A percentile compares a stretch with the other conserved stretches of the same genome.
These are phyloP conservation scores for Bucorvus abyssinicus DNA, from an alignment of 2,797 vertebrate species.

Conservation along the genomic window DNA sequence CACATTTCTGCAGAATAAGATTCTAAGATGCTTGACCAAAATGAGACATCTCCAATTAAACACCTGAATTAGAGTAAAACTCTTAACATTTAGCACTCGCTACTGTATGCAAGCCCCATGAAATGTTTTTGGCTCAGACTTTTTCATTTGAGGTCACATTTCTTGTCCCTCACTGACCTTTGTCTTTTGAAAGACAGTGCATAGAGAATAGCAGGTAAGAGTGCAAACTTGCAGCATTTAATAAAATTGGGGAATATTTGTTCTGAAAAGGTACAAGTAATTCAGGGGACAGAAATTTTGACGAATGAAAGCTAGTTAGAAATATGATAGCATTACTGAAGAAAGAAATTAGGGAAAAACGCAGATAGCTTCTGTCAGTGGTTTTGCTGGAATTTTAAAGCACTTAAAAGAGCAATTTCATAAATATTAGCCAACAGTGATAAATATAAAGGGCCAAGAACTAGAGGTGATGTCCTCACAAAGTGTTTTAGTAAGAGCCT, in stretches of 20 bases:
- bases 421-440: not conserved
- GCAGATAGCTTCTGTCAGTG: not conserved
- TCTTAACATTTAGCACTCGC: not conserved
- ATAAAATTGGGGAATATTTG: not conserved
- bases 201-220: not conserved
- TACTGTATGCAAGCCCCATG: not conserved
- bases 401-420: not conserved
- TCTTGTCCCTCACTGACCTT: not conserved
- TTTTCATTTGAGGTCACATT: not conserved
- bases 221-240: not conserved
- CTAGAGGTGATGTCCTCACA: not conserved
- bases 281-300: not conserved
- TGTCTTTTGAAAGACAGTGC: not conserved
- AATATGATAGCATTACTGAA: not conserved
- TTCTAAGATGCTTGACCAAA: not conserved
- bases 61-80: not conserved
- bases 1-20: not conserved
- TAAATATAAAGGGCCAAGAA: not conserved
- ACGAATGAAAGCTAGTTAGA: not conserved
- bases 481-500: not conserved
- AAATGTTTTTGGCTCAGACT: not conserved
- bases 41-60: not conserved
- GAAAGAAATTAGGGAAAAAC: not conserved
- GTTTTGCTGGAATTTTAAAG: not conserved
- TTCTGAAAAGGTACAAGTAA: not conserved